Conservation (phyloP, 2,113 vertebrate species). For the Toxostoma redivivum region DNA sequence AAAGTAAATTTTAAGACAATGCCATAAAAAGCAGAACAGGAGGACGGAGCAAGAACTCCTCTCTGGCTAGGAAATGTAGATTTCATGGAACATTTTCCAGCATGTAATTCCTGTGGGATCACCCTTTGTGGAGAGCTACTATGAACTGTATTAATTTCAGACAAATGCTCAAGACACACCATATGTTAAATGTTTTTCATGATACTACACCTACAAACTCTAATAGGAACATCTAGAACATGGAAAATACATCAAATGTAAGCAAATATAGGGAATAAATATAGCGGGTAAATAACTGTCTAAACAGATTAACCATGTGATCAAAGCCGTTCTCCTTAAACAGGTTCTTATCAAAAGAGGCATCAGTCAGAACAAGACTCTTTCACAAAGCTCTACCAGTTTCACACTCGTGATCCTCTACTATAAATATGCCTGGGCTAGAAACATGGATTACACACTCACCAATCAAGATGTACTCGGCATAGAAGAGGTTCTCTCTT, state of each 20-base stretch:
- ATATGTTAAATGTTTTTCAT: not conserved
- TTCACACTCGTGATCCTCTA: not conserved
- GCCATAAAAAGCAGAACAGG: not conserved
- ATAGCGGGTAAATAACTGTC: not conserved
- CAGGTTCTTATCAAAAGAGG: not conserved
- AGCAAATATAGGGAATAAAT: not conserved
- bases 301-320: not conserved
- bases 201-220: not conserved
- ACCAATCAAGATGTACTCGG: not conserved
- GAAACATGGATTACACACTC: not conserved
- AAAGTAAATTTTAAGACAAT: not conserved
- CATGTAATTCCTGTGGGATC: not conserved
- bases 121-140: not conserved
- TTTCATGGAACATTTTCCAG: not conserved
- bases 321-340: not conserved
- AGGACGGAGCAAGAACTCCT: not conserved
- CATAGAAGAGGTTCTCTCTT: not conserved
- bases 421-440: not conserved
- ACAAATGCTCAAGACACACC: not conserved
- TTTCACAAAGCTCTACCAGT: not conserved
- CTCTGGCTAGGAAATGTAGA: not conserved
- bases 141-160: not conserved
- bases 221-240: not conserved
- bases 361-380: not conserved
- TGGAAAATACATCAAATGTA: not conserved